These are phyloP conservation scores for Ceratotherium simum DNA, from an alignment of 2,113 vertebrate species.

Conservation along the genomic window DNA sequence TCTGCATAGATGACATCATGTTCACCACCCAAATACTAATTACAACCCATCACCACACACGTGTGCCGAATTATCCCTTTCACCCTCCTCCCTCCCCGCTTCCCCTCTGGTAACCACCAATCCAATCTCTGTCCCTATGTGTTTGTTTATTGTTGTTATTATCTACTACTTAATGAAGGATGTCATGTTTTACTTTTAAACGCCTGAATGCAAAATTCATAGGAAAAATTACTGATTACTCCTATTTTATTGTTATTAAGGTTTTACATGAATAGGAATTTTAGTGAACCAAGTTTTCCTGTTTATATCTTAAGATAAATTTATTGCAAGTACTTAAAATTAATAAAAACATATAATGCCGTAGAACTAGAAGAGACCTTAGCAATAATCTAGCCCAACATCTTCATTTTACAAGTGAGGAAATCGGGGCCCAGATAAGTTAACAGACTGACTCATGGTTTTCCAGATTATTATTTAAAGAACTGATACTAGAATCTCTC, in stretches of 20 bases:
- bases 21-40: no score
- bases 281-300: not conserved
- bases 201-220: not conserved
- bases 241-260: not conserved
- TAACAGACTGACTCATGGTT: not conserved
- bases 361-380: not conserved
- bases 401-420: constrained; percentile 8
- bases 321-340: not conserved
- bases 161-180: no score
- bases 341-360: not conserved
- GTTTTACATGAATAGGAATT: not conserved
- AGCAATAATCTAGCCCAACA: not conserved
- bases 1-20: no score
- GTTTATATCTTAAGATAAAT: not conserved
- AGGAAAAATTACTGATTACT: not conserved
- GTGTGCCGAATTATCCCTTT: no score
- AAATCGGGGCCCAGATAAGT: not conserved
- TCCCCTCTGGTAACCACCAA: no score
- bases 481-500: not conserved
- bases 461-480: not conserved
- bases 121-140: no score
- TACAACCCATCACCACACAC: no score
- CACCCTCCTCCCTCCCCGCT: no score
- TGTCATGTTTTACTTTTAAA: not conserved
- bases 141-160: no score